Evolutionary conservation across 2,888 invertebrate species (phyloP).

Genomic region (Blera fallax): DNA sequence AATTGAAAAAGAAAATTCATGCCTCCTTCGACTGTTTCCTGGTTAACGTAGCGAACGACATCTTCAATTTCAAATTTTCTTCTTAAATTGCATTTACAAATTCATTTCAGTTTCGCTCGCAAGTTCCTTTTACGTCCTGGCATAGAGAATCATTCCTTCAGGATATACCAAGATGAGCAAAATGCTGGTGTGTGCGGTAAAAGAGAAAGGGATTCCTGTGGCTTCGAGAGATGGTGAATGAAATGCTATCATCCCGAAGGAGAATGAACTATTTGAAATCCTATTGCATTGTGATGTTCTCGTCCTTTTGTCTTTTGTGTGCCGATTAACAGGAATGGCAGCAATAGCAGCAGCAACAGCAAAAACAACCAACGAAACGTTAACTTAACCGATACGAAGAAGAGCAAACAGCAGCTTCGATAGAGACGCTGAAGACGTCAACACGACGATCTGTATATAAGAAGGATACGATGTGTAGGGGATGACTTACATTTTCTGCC

Average conservation of each 20-base stretch:
- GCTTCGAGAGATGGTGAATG: conserved; percentile 32
- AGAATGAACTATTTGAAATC: conserved; percentile 49
- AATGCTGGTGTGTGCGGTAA: neutral
- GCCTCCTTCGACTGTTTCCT: conserved; percentile 14
- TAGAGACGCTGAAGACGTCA: neutral
- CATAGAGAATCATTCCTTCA: conserved; percentile 2
- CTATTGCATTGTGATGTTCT: conserved; percentile 47
- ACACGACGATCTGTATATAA: neutral
- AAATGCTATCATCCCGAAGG: conserved; percentile 30
- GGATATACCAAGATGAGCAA: neutral
- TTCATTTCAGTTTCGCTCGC: conserved; percentile 50
- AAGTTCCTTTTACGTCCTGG: conserved; percentile 1
- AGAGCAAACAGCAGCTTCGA: neutral
- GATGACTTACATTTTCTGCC: conserved; percentile 55
- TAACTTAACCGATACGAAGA: conserved; percentile 31
- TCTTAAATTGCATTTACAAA: conserved; percentile 63
- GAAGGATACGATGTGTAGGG: neutral
- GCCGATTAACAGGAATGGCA: conserved; percentile 49
- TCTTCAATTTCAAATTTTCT: conserved; percentile 59
- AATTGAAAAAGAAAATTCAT: conserved; percentile 19
- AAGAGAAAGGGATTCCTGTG: conserved; percentile 34
- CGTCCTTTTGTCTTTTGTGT: conserved; percentile 32
- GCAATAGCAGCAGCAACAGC: conserved; percentile 13
- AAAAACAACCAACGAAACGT: conserved; percentile 34
- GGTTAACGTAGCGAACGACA: conserved; percentile 26